A percentile compares a stretch with the other conserved stretches of the same genome.
These are phyloP conservation scores for Cataglyphis albicans DNA, from an alignment of 2,888 invertebrate species.

Conservation along the genomic window DNA sequence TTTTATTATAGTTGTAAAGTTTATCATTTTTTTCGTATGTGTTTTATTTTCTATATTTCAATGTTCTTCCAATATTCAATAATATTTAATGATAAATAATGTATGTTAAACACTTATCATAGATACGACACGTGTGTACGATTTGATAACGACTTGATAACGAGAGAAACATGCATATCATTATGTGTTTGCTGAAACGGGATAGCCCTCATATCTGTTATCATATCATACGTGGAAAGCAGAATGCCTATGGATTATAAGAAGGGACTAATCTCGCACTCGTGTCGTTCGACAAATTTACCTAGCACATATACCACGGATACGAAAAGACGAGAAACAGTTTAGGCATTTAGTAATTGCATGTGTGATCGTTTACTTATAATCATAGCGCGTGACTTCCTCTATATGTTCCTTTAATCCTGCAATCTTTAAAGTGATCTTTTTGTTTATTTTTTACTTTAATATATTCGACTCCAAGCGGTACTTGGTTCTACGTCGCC, in stretches of 20 bases:
- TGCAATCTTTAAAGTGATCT: conserved; percentile 66
- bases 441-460: conserved; percentile 53
- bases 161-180: conserved; percentile 39
- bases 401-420: conserved; percentile 73
- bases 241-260: neutral
- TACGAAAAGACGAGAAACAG: conserved; percentile 59
- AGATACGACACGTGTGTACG: neutral
- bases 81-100: conserved; percentile 8
- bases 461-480: conserved; percentile 48
- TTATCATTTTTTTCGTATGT: neutral
- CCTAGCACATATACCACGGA: conserved; percentile 4
- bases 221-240: conserved; percentile 13
- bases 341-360: conserved; percentile 62
- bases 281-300: neutral
- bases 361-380: conserved; percentile 73
- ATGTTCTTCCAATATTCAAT: neutral
- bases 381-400: conserved; percentile 66
- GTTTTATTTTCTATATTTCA: neutral
- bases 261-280: neutral
- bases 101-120: neutral
- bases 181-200: conserved; percentile 14
- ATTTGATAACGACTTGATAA: neutral
- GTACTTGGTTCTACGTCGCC: conserved; percentile 44
- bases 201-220: neutral
- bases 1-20: conserved; percentile 6